A percentile compares a stretch with the other conserved stretches of the same genome.
Evolutionary conservation across 1,140 invertebrate genomes (phyloP).

Genomic region (Cyclina sinensis): DNA sequence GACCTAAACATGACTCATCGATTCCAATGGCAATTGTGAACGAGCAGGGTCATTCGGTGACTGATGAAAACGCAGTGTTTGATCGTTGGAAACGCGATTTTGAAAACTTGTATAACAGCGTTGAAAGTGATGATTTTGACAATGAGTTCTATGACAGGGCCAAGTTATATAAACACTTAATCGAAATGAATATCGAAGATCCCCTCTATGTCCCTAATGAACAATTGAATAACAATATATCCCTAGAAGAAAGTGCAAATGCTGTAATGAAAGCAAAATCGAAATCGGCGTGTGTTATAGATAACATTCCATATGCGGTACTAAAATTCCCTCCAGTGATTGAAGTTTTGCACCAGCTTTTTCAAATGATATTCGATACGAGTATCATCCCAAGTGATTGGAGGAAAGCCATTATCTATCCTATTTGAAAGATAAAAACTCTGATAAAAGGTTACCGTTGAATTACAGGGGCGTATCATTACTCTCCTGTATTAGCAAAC

Average conservation of each 20-base stretch:
- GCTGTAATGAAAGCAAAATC: background rate
- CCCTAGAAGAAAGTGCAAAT: background rate
- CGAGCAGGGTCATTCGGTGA: background rate
- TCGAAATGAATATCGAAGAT: conserved; percentile 24
- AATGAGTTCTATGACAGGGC: background rate
- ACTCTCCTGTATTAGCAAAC: conserved; percentile 51
- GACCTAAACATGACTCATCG: conserved; percentile 8
- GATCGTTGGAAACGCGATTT: conserved; percentile 26
- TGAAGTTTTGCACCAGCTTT: background rate
- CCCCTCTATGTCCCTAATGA: conserved; percentile 4
- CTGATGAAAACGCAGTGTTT: background rate
- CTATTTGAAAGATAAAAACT: conserved; percentile 56
- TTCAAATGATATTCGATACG: conserved; percentile 3
- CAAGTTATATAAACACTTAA: background rate
- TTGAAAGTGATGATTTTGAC: conserved; percentile 3
- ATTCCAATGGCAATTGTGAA: conserved; percentile 30
- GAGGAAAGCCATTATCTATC: conserved; percentile 59
- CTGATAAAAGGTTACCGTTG: conserved; percentile 50
- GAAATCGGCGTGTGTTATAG: background rate
- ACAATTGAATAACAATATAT: conserved; percentile 17
- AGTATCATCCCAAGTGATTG: conserved; percentile 33
- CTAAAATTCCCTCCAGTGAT: conserved; percentile 9
- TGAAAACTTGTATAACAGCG: conserved; percentile 19
- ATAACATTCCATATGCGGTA: conserved; percentile 21
- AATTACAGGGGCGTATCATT: conserved; percentile 65